Percentiles rank a stretch among this genome's conserved stretches.
These are phyloP conservation scores for Scortum barcoo DNA, from an alignment of 2,113 vertebrate genomes.

Conservation along the genomic window DNA sequence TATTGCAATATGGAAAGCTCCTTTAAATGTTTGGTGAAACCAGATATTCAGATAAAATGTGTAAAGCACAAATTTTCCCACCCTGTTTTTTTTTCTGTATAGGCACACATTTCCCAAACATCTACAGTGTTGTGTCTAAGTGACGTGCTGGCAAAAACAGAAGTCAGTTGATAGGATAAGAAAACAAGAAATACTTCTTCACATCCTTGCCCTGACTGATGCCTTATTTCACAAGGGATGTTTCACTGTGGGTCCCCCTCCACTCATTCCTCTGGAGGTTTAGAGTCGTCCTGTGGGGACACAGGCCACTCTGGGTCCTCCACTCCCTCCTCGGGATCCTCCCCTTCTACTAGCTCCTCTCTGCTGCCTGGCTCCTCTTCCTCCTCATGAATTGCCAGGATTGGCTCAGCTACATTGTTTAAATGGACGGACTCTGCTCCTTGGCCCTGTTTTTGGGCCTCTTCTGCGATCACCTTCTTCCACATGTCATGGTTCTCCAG, in stretches of 20 bases:
- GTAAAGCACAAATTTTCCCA: conserved; percentile 79
- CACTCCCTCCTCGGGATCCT: conserved; percentile 74
- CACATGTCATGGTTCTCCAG: conserved; percentile 98
- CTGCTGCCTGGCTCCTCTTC: conserved; percentile 89
- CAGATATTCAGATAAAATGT: conserved; percentile 72
- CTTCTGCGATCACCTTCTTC: conserved; percentile 95
- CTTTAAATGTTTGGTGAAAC: conserved; percentile 80
- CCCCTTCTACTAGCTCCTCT: conserved; percentile 84
- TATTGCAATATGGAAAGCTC: conserved; percentile 88
- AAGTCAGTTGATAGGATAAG: conserved; percentile 84
- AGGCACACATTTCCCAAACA: conserved; percentile 89
- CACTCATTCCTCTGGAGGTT: conserved; percentile 78
- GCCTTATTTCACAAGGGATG: conserved; percentile 76
- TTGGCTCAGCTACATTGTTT: conserved; percentile 89
- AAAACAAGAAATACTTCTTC: conserved; percentile 74
- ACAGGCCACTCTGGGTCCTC: conserved; percentile 73
- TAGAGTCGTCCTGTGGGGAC: conserved; percentile 64
- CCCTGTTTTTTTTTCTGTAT: conserved; percentile 82
- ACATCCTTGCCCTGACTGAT: conserved; percentile 78
- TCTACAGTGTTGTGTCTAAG: conserved; percentile 99
- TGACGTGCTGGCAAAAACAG: conserved; percentile 94
- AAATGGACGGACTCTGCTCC: conserved; percentile 79
- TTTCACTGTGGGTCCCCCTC: conserved; percentile 74
- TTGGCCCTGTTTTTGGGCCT: conserved; percentile 80
- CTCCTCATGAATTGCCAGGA: conserved; percentile 93